Evolutionary conservation across 2,113 vertebrate genomes (phyloP).

Genomic region (Aptenodytes forsteri): DNA sequence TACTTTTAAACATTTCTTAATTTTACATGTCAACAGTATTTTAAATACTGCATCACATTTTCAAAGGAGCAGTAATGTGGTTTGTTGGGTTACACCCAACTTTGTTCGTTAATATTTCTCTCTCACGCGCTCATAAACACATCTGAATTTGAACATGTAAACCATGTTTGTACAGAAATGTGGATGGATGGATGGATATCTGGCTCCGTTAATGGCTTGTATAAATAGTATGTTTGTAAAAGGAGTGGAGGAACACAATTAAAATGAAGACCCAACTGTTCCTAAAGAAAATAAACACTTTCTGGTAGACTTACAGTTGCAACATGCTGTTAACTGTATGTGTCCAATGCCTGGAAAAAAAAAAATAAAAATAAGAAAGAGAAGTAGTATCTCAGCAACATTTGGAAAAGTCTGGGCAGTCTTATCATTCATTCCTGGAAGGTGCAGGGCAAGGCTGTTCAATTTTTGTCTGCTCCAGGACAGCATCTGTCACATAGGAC

Average conservation of each 20-base stretch:
- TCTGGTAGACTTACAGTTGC: neutral
- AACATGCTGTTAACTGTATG: neutral
- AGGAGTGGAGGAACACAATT: neutral
- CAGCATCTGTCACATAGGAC: slow-evolving; percentile 6
- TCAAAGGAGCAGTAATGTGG: slow-evolving; percentile 13
- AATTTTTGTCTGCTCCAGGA: neutral
- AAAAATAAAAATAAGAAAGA: neutral
- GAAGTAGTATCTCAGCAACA: neutral
- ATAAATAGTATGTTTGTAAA: neutral
- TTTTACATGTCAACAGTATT: slow-evolving; percentile 17
- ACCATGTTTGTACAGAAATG: neutral
- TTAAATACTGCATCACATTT: slow-evolving; percentile 14
- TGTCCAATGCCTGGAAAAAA: neutral
- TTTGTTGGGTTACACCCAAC: slow-evolving; percentile 13
- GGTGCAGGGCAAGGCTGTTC: neutral
- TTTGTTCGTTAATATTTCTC: slow-evolving; percentile 3
- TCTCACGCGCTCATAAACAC: neutral
- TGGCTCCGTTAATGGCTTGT: neutral
- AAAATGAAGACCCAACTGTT: neutral
- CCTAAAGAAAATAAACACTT: neutral
- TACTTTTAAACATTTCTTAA: neutral
- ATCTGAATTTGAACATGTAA: neutral
- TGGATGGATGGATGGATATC: neutral
- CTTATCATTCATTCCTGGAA: neutral
- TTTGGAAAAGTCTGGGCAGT: neutral